Evolutionary conservation across 23 tunicate genomes (phyloP).

Genomic region (Phallusia fumigata): DNA sequence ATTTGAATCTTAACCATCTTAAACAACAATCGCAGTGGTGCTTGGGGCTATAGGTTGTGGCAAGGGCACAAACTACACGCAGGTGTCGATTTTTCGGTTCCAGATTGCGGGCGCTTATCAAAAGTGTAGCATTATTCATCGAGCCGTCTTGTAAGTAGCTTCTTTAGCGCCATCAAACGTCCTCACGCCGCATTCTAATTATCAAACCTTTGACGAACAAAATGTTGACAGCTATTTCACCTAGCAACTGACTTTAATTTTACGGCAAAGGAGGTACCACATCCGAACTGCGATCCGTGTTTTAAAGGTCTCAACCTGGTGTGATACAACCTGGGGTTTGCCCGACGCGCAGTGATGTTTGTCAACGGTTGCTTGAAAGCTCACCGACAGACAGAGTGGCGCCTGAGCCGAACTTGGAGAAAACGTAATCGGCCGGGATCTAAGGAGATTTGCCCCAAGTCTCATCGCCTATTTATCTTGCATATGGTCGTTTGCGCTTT

Average conservation of each 20-base stretch:
- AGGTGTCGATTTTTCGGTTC: too few species aligned
- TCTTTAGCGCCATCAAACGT: background rate
- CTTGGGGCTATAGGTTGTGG: too few species aligned
- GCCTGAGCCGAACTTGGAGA: background rate
- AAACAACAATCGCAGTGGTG: too few species aligned
- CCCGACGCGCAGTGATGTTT: background rate
- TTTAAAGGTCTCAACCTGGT: too few species aligned
- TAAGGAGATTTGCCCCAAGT: background rate
- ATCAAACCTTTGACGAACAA: background rate
- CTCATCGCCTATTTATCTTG: background rate
- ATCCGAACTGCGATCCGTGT: too few species aligned
- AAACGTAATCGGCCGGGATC: background rate
- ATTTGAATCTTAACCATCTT: too few species aligned
- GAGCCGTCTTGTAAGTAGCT: too few species aligned
- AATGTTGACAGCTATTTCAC: background rate
- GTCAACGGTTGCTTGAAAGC: conserved; percentile 5
- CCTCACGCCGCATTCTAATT: background rate
- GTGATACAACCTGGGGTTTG: background rate
- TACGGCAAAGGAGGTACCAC: too few species aligned
- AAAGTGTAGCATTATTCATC: too few species aligned
- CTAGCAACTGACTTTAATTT: too few species aligned
- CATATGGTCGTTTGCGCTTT: background rate
- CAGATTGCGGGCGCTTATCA: too few species aligned
- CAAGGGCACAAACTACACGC: too few species aligned
- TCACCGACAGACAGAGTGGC: conserved; percentile 5